Evolutionary conservation across 37 sponge, comb jelly and placozoan species (phyloP).

Genomic region (Halisarca cf. caerulea): DNA sequence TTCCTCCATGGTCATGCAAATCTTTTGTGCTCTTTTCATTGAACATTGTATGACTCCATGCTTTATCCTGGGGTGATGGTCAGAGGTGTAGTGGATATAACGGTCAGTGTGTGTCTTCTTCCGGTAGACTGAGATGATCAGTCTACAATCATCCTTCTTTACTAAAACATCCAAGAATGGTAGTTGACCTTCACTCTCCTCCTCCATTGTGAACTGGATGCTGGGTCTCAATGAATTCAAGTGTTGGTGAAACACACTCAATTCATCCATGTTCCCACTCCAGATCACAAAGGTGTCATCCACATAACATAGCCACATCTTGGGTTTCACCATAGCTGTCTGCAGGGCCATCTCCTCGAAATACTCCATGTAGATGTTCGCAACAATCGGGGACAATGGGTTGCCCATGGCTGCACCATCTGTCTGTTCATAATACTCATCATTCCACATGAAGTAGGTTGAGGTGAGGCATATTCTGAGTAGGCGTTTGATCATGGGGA

Average conservation of each 20-base stretch:
- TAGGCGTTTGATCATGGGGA: too few relatives aligned
- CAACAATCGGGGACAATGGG: slow-evolving; percentile 27
- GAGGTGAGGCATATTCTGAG: slow-evolving; percentile 12
- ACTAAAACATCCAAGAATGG: background rate
- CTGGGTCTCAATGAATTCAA: background rate
- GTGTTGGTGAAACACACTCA: background rate
- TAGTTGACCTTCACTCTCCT: background rate
- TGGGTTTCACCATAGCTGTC: too few relatives aligned
- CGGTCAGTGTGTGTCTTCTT: too few relatives aligned
- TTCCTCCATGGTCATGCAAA: too few relatives aligned
- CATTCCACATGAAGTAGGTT: slow-evolving; percentile 24
- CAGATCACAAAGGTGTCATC: background rate
- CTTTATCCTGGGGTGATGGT: too few relatives aligned
- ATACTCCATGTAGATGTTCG: slow-evolving; percentile 36
- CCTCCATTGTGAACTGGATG: slow-evolving; percentile 19
- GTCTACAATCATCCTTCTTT: too few relatives aligned
- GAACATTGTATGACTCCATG: too few relatives aligned
- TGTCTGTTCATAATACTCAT: slow-evolving; percentile 19
- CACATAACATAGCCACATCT: background rate
- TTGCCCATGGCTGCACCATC: slow-evolving; percentile 38
- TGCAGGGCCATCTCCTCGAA: too few relatives aligned
- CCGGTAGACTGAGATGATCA: too few relatives aligned
- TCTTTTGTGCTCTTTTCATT: too few relatives aligned
- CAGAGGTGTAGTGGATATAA: too few relatives aligned
- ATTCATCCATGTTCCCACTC: background rate